phyloP scores from a whole-genome alignment of 2,797 vertebrate genomes.

The Chloroceryle inda region DNA sequence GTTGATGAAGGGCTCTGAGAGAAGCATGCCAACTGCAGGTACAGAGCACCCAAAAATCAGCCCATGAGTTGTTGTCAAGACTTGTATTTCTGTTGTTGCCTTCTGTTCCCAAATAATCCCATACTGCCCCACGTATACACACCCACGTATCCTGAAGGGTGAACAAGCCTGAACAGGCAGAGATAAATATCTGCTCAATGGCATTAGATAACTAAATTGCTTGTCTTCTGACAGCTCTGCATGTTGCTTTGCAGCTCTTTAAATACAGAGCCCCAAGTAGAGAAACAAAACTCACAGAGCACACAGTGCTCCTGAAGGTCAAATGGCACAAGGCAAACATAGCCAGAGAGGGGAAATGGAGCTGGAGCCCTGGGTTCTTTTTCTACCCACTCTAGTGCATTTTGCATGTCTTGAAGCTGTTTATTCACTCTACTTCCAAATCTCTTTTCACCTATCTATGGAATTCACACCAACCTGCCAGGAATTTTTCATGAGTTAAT shows the following conservation, averaged over 20 bases:
- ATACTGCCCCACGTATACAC: neutral
- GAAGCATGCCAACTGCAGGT: neutral
- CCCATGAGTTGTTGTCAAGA: neutral
- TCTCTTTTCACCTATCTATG: slow-evolving; percentile 13
- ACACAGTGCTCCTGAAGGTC: neutral
- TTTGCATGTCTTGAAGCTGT: neutral
- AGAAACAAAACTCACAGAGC: neutral
- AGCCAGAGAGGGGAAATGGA: neutral
- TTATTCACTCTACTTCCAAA: neutral
- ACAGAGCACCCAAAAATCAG: neutral
- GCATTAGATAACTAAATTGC: neutral
- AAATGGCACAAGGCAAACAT: neutral
- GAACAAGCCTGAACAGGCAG: slow-evolving; percentile 47
- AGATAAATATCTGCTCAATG: slow-evolving; percentile 19
- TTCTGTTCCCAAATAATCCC: slow-evolving; percentile 5
- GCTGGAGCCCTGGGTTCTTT: neutral
- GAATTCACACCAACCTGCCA: slow-evolving; percentile 24
- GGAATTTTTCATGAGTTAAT: slow-evolving; percentile 18
- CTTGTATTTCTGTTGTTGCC: neutral
- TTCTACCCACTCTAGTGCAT: neutral
- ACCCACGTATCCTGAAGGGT: neutral
- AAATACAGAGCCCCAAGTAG: neutral
- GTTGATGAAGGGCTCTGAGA: neutral
- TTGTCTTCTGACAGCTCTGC: neutral
- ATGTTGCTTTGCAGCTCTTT: neutral